Percentiles rank a stretch among this genome's conserved stretches.
Conservation (phyloP, 1,140 invertebrate genomes). For the Drosophila ironensis region DNA sequence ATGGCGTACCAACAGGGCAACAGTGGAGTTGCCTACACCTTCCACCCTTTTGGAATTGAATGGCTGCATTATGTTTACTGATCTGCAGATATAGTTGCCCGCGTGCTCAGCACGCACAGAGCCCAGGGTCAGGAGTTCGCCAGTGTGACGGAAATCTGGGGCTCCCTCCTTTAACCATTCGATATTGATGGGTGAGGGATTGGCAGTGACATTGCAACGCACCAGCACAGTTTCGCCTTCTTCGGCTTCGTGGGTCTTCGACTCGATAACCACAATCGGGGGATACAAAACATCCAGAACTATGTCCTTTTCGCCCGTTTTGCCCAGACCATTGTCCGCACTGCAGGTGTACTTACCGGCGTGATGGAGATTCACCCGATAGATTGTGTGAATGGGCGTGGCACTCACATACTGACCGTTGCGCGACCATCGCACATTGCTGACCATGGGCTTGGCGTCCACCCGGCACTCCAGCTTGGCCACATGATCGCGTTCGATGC, state of each 20-base stretch:
- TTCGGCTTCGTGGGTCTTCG: conserved; percentile 89
- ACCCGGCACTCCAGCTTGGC: conserved; percentile 92
- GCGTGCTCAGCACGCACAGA: conserved; percentile 91
- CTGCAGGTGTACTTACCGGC: conserved; percentile 93
- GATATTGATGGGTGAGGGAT: conserved; percentile 89
- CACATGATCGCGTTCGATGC: conserved; percentile 90
- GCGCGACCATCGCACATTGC: conserved; percentile 90
- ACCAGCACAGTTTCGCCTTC: conserved; percentile 92
- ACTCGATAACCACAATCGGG: conserved; percentile 90
- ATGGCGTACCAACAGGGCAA: conserved; percentile 91
- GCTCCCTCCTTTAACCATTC: conserved; percentile 94
- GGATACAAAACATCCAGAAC: conserved; percentile 92
- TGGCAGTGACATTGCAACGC: conserved; percentile 93
- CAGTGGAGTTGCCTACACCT: conserved; percentile 88
- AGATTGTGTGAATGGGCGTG: conserved; percentile 88
- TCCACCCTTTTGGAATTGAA: conserved; percentile 86
- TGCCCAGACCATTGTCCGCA: conserved; percentile 92
- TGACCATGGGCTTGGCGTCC: conserved; percentile 93
- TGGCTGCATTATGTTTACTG: conserved; percentile 90
- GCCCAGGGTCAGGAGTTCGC: conserved; percentile 88
- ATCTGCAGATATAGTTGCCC: conserved; percentile 93
- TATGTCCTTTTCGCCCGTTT: conserved; percentile 89
- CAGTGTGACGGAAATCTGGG: conserved; percentile 90
- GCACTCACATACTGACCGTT: conserved; percentile 91
- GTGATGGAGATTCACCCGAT: conserved; percentile 89